Conservation (phyloP, 2,113 vertebrate genomes). For the Dinomys branickii region DNA sequence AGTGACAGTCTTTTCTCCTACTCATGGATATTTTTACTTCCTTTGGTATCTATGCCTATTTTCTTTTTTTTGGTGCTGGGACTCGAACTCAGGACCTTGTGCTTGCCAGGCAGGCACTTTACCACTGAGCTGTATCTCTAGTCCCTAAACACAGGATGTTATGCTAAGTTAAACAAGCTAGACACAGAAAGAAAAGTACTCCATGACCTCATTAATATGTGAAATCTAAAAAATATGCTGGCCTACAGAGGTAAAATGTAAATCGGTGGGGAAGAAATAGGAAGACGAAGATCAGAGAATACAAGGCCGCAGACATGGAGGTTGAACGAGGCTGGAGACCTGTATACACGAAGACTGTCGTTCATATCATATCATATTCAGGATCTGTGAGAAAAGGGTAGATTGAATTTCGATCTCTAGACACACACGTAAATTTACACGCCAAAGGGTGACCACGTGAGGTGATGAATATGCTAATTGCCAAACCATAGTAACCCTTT, state of each 20-base stretch:
- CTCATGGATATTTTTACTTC: neutral
- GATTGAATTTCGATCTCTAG: neutral
- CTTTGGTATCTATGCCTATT: neutral
- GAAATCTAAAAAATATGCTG: neutral
- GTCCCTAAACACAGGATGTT: neutral
- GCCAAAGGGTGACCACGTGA: neutral
- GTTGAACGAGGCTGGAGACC: neutral
- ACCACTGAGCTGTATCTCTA: no score
- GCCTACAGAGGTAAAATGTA: neutral
- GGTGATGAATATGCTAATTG: neutral
- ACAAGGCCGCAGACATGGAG: neutral
- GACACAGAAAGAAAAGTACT: neutral
- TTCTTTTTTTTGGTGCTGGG: no score
- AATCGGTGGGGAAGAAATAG: neutral
- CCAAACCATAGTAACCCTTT: neutral
- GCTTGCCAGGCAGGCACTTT: no score
- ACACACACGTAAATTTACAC: neutral
- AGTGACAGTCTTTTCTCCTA: constrained; percentile 1
- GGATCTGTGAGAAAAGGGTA: neutral
- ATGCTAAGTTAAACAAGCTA: neutral
- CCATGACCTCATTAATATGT: neutral
- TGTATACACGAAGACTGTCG: neutral
- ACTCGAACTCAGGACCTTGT: no score
- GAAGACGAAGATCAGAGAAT: neutral
- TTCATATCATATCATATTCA: neutral